These are phyloP conservation scores for Miichthys miiuy DNA, from an alignment of 2,797 vertebrate species.

Conservation along the genomic window DNA sequence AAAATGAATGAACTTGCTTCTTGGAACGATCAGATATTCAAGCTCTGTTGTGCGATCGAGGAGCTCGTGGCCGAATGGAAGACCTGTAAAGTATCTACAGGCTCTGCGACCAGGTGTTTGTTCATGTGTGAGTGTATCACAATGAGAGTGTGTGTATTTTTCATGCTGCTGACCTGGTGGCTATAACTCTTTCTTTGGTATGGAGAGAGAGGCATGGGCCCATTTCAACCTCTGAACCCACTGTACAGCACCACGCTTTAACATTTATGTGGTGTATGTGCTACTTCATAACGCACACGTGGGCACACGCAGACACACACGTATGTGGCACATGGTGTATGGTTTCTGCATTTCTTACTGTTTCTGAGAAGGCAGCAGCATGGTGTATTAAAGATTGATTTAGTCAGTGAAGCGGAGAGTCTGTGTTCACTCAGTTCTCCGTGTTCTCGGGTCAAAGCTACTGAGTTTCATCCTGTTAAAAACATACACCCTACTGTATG, in stretches of 20 bases:
- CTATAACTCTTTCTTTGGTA: constrained; percentile 26
- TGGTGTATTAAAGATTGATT: constrained; percentile 76
- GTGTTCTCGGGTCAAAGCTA: constrained; percentile 65
- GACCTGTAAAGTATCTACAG: constrained; percentile 21
- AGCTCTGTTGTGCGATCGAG: constrained; percentile 40
- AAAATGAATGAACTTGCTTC: constrained; percentile 69
- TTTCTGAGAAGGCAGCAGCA: constrained; percentile 53
- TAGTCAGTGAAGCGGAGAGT: constrained; percentile 65
- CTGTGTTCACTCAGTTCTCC: constrained; percentile 54
- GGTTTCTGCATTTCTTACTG: constrained; percentile 34
- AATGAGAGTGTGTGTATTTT: constrained; percentile 35
- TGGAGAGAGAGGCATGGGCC: not conserved
- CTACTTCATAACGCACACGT: constrained; percentile 40
- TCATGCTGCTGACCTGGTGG: constrained; percentile 43
- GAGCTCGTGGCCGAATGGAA: constrained; percentile 25
- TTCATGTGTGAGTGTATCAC: constrained; percentile 27
- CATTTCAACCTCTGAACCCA: constrained; percentile 43
- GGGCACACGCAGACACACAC: not conserved
- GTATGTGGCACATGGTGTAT: constrained; percentile 23
- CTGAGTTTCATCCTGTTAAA: constrained; percentile 60
- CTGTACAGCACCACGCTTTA: constrained; percentile 30
- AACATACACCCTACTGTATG: constrained; percentile 55
- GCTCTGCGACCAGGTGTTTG: constrained; percentile 50
- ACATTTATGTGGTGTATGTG: constrained; percentile 44
- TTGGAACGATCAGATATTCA: constrained; percentile 25